Percentiles rank a stretch among this genome's conserved stretches.
phyloP scores from a whole-genome alignment of 2,113 vertebrate species.

The Nesogale talazaci region DNA sequence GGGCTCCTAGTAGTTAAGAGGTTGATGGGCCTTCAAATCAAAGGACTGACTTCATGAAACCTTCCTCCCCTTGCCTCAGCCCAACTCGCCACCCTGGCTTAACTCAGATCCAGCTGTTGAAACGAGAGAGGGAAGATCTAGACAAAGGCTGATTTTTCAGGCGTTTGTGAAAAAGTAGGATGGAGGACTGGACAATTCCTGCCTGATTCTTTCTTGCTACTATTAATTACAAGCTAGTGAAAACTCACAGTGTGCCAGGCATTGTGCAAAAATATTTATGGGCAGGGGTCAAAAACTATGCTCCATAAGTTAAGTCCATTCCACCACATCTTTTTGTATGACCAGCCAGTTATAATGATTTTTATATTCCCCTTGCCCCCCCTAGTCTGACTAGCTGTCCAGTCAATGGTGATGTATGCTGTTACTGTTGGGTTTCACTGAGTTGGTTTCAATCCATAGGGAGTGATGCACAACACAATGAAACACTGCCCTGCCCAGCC shows the following conservation, averaged over 20 bases:
- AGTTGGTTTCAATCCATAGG: no score
- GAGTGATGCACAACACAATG: no score
- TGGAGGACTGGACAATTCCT: not conserved
- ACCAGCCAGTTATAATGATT: not conserved
- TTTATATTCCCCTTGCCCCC: not conserved
- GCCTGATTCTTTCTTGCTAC: not conserved
- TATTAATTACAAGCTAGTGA: not conserved
- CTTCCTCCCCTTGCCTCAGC: fast-evolving
- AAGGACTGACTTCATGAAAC: constrained; percentile 46
- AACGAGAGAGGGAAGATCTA: not conserved
- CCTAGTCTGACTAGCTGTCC: not conserved
- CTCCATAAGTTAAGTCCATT: no score
- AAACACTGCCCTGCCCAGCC: no score
- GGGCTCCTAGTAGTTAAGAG: constrained; percentile 62
- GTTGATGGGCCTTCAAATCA: constrained; percentile 65
- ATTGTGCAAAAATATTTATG: not conserved
- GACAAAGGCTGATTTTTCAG: not conserved
- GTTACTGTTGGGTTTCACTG: no score
- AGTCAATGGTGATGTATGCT: not conserved
- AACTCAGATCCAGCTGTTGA: constrained; percentile 69
- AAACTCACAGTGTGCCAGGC: not conserved
- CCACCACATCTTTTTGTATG: not conserved
- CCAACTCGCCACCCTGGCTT: constrained; percentile 31
- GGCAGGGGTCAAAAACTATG: not conserved
- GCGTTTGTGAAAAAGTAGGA: not conserved